A percentile compares a stretch with the other conserved stretches of the same genome.
phyloP scores from a whole-genome alignment of 2,888 invertebrate species.

The Taphrorychus bicolor region DNA sequence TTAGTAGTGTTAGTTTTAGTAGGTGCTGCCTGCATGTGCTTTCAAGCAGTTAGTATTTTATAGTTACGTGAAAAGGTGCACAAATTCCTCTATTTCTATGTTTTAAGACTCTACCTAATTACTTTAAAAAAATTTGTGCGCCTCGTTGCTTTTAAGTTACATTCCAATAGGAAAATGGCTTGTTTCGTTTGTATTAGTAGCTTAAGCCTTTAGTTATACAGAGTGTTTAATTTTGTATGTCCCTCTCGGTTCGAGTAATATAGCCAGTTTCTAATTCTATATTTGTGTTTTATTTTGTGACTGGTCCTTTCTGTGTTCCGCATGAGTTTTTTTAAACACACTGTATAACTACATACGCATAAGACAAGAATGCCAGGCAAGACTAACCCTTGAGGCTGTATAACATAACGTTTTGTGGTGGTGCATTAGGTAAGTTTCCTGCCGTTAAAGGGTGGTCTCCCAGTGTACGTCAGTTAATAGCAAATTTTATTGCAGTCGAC shows the following conservation, averaged over 20 bases:
- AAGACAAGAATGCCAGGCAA: too few species aligned
- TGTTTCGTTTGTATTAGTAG: too few species aligned
- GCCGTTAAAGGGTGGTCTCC: neutral
- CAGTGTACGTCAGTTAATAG: neutral
- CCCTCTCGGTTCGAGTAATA: constrained; percentile 44
- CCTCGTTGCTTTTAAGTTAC: neutral
- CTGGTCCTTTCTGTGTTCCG: constrained; percentile 14
- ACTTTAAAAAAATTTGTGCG: neutral
- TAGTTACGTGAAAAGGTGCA: neutral
- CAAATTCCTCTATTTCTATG: neutral
- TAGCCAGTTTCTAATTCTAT: constrained; percentile 36
- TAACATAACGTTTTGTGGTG: too few species aligned
- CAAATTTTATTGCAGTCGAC: constrained; percentile 66
- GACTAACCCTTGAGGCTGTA: neutral
- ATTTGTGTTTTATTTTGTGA: constrained; percentile 42
- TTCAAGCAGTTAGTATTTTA: neutral
- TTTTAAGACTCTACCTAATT: neutral
- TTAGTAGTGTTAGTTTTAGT: too few species aligned
- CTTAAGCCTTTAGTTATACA: constrained; percentile 45
- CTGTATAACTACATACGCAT: constrained; percentile 38
- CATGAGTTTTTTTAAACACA: constrained; percentile 38
- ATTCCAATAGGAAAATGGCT: neutral
- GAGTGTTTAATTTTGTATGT: constrained; percentile 49
- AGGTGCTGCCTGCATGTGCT: neutral
- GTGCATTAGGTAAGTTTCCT: too few species aligned